Percentiles rank a stretch among this genome's conserved stretches.
phyloP scores from a whole-genome alignment of 2,888 invertebrate genomes.

The Drosophila ezoana region DNA sequence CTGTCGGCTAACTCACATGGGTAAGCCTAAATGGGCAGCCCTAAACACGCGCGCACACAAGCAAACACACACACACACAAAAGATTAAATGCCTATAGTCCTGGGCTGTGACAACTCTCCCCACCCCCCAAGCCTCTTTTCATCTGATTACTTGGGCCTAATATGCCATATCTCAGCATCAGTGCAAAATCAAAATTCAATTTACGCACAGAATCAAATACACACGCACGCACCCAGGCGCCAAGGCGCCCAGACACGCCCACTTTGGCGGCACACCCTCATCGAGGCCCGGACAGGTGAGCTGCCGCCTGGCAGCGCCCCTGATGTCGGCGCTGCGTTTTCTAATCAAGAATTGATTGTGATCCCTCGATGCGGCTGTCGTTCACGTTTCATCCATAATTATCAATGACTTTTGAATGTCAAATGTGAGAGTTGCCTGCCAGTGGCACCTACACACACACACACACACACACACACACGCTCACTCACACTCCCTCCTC shows the following conservation, averaged over 20 bases:
- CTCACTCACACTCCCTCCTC: background rate
- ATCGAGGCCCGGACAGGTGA: slow-evolving; percentile 62
- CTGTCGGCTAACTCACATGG: slow-evolving; percentile 56
- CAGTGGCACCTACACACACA: slow-evolving; percentile 56
- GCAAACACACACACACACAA: slow-evolving; percentile 52
- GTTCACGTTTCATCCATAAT: slow-evolving; percentile 80
- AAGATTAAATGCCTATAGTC: slow-evolving; percentile 70
- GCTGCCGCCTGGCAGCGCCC: slow-evolving; percentile 2
- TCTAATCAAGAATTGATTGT: slow-evolving; percentile 82
- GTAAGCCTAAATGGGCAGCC: slow-evolving; percentile 79
- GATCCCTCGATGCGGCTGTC: slow-evolving; percentile 81
- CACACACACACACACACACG: background rate
- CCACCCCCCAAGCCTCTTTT: background rate
- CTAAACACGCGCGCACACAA: slow-evolving; percentile 70
- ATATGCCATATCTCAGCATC: slow-evolving; percentile 82
- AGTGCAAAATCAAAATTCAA: slow-evolving; percentile 81
- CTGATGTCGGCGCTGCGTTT: slow-evolving; percentile 66
- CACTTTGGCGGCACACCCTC: slow-evolving; percentile 45
- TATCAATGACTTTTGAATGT: slow-evolving; percentile 80
- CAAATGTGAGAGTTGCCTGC: slow-evolving; percentile 72
- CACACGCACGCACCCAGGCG: slow-evolving; percentile 31
- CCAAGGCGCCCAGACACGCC: slow-evolving; percentile 40
- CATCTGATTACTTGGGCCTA: slow-evolving; percentile 79
- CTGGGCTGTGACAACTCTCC: slow-evolving; percentile 10
- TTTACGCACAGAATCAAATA: slow-evolving; percentile 72